phyloP scores from a whole-genome alignment of 1,140 invertebrate species.

The Dreissena rostriformis region DNA sequence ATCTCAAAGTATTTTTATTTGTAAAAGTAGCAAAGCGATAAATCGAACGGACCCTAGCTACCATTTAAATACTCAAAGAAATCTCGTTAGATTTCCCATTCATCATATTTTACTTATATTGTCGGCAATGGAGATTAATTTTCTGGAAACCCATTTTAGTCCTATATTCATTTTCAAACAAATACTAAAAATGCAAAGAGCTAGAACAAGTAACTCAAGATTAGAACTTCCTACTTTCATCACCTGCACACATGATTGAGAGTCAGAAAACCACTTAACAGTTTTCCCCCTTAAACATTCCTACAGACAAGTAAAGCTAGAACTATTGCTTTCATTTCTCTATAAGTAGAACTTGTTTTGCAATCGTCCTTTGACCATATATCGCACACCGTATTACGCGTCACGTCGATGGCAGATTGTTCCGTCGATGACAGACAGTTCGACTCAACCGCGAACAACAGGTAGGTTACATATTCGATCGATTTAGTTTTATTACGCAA shows the following conservation, averaged over 20 bases:
- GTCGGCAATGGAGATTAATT: constrained; percentile 5
- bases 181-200: background rate
- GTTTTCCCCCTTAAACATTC: background rate
- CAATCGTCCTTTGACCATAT: background rate
- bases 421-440: no score
- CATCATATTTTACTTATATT: background rate
- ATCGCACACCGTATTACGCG: no score
- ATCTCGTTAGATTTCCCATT: background rate
- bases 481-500: no score
- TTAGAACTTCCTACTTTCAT: no score
- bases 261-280: constrained; percentile 12
- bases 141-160: constrained; percentile 9
- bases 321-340: constrained; percentile 1
- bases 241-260: no score
- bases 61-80: constrained; percentile 8
- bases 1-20: background rate
- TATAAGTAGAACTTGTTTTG: background rate
- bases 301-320: background rate
- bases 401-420: no score
- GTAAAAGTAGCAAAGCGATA: background rate
- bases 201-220: no score
- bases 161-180: constrained; percentile 3
- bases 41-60: background rate
- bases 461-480: no score
- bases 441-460: no score